These are phyloP conservation scores for Neria commutata DNA, from an alignment of 2,888 invertebrate species.

Conservation along the genomic window DNA sequence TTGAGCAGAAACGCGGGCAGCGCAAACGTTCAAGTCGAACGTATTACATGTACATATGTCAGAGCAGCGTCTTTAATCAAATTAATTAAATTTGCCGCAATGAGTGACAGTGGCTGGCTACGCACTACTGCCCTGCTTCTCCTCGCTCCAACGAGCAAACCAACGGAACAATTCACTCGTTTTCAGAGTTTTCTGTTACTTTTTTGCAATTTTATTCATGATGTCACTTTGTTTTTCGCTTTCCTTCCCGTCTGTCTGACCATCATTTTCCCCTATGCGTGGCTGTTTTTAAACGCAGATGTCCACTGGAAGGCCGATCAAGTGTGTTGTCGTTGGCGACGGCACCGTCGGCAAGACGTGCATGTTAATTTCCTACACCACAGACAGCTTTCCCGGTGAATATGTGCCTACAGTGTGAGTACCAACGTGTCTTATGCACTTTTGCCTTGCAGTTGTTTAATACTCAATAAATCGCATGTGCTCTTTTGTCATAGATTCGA, in stretches of 20 bases:
- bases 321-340: constrained; percentile 91
- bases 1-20: too few species aligned
- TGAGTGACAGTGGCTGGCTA: too few species aligned
- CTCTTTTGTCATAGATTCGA: constrained; percentile 73
- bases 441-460: neutral
- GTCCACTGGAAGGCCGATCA: constrained; percentile 92
- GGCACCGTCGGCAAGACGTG: constrained; percentile 94
- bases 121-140: neutral
- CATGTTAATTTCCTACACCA: constrained; percentile 91
- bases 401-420: constrained; percentile 95
- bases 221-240: constrained; percentile 9
- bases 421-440: constrained; percentile 1
- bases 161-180: too few species aligned
- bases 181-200: neutral
- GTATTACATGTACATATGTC: constrained; percentile 2
- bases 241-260: too few species aligned
- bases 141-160: too few species aligned
- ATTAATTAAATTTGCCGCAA: neutral
- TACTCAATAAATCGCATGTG: neutral
- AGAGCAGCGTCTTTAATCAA: constrained; percentile 21
- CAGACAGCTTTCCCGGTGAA: constrained; percentile 92
- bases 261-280: too few species aligned
- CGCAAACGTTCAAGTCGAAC: too few species aligned
- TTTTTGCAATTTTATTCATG: neutral
- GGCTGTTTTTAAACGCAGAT: constrained; percentile 62